Evolutionary conservation across 2,888 invertebrate species (phyloP).

Genomic region (Zele albiditarsus): DNA sequence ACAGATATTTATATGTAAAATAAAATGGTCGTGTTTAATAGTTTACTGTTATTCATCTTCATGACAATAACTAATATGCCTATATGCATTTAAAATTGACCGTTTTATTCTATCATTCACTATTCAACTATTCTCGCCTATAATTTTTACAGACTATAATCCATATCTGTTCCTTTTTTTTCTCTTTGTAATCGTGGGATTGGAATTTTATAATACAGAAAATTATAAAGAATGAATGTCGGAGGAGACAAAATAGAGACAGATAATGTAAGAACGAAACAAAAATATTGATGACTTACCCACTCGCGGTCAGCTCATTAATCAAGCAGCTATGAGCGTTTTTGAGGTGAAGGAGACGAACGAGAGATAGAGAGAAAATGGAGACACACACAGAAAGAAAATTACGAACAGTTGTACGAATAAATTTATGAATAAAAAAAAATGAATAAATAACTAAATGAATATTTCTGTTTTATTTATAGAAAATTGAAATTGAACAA

Average conservation of each 20-base stretch:
- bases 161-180: no score
- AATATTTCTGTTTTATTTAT: neutral
- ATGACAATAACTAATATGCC: no score
- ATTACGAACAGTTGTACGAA: constrained; percentile 62
- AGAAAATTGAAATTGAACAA: constrained; percentile 10
- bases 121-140: no score
- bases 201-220: neutral
- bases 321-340: constrained; percentile 84
- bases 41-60: no score
- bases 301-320: constrained; percentile 86
- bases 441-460: constrained; percentile 3
- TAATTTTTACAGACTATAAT: no score
- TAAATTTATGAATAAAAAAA: constrained; percentile 35
- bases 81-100: no score
- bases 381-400: constrained; percentile 72
- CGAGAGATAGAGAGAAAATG: constrained; percentile 70
- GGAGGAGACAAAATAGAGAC: neutral
- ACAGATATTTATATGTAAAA: no score
- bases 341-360: constrained; percentile 70
- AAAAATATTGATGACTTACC: constrained; percentile 79
- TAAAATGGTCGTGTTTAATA: no score
- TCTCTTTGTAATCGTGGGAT: no score
- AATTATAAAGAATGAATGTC: neutral
- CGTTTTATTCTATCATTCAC: no score
- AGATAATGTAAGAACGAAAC: neutral